Conservation (phyloP, 2,113 vertebrate species). For the Beaufortia kweichowensis region DNA sequence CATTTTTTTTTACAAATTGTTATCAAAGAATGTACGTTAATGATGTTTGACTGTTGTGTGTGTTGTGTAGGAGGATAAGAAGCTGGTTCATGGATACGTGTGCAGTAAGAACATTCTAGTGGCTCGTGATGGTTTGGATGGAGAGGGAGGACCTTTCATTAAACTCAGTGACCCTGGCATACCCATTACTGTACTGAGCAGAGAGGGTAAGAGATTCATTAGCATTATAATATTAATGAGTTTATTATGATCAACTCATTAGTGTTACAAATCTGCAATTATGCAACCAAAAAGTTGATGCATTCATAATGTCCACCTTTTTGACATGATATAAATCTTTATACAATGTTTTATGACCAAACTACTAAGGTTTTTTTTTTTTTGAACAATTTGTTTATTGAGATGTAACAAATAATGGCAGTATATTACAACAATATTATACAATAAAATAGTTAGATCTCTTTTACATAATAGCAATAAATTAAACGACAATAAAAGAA, state of each 20-base stretch:
- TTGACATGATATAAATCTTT: not conserved
- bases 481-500: too few species aligned
- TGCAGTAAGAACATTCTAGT: conserved; percentile 95
- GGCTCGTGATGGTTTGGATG: conserved; percentile 85
- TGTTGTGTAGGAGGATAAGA: conserved; percentile 89
- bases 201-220: conserved; percentile 80
- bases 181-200: conserved; percentile 87
- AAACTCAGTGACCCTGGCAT: conserved; percentile 97
- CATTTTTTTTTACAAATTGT: too few species aligned
- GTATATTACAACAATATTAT: too few species aligned
- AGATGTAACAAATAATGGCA: too few species aligned
- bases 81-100: conserved; percentile 93
- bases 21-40: not conserved
- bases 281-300: not conserved
- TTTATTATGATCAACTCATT: not conserved
- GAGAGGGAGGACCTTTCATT: conserved; percentile 88
- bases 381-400: too few species aligned
- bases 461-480: too few species aligned
- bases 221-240: too few species aligned
- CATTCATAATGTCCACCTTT: too few species aligned
- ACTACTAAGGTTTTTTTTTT: too few species aligned
- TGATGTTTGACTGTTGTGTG: conserved; percentile 14
- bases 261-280: not conserved
- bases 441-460: too few species aligned
- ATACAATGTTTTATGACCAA: too few species aligned